These are phyloP conservation scores for Empis livida DNA, from an alignment of 2,888 invertebrate species.

Conservation along the genomic window DNA sequence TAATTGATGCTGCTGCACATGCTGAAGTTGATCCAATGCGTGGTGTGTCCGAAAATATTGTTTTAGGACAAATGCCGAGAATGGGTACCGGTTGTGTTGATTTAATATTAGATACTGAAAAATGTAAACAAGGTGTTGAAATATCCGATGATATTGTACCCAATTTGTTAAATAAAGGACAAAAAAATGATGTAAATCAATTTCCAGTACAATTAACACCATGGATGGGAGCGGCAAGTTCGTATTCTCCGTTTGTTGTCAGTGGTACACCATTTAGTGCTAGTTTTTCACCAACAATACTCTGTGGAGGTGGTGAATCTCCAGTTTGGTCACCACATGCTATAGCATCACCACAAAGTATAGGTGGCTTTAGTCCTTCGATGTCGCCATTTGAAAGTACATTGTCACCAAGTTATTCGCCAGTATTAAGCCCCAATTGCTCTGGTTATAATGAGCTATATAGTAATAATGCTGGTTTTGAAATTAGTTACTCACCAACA, in stretches of 20 bases:
- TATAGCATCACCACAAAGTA: conserved; percentile 4
- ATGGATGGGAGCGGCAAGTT: conserved; percentile 60
- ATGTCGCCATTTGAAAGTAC: conserved; percentile 25
- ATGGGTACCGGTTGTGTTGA: conserved; percentile 93
- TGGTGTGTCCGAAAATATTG: conserved; percentile 95
- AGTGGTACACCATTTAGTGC: conserved; percentile 88
- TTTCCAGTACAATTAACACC: conserved; percentile 61
- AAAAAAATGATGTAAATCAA: not conserved
- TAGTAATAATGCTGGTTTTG: too few species aligned
- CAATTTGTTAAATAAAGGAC: not conserved
- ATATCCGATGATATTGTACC: too few species aligned
- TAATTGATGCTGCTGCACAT: conserved; percentile 91
- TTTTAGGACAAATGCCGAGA: conserved; percentile 87
- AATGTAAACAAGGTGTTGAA: conserved; percentile 70
- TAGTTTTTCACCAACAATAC: conserved; percentile 84
- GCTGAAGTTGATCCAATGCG: conserved; percentile 91
- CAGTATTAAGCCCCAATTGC: not conserved
- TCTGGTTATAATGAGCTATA: too few species aligned
- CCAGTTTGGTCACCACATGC: conserved; percentile 33
- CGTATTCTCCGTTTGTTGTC: conserved; percentile 64
- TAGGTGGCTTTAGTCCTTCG: too few species aligned
- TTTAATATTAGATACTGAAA: conserved; percentile 84
- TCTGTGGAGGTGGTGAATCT: conserved; percentile 64
- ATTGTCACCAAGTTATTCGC: conserved; percentile 23
- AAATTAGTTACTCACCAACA: conserved; percentile 48